Base-by-base conservation (phyloP, 2,888 invertebrate species). In the Auanema sp. region DNA sequence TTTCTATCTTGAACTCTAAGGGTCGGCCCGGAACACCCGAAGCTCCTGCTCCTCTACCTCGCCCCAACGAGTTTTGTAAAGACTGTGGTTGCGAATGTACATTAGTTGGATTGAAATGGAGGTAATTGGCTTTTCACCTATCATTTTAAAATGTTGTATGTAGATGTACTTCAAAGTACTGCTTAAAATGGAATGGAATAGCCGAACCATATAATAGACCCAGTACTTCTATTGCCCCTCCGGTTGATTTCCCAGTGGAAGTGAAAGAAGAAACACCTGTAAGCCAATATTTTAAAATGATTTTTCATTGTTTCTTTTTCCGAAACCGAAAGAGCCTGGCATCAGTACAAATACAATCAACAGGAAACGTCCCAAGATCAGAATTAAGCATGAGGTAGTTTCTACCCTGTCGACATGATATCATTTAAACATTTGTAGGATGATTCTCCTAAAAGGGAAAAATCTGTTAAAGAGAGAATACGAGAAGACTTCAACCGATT, bases 71-170 rank as follows among this genome's bases (percentile, higher is more conserved):
- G 47, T 74, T 73, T 41, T 79, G 79, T 58, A 64, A 61, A 14
- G 61, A 58, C 11, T 79, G 79, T 54, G 76, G 76, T 3, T 73
- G 69, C 58, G 75, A 76, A 58, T 79, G 79, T 60, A 72, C 71
- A 23, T 23, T 63, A 10, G 44, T 60, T 10, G 62, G 66, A 41
- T 64, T 65, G 10, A 24, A 25, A 24, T 70, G 68, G 69, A 67
- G 56, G 57, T 71, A 51, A 10, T 49, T 59, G 14, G 3, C 12
- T 55, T 12, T 41, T 62, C 51, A 11, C 23, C 4, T 33, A 33
- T 21, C 8, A 47, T 47, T 16, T 16, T 8, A 47, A 47, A 47
- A 21, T 47, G 47, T 3, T 21, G 3, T 47, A 6, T 47, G 47
- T 47, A 66, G 66, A 60, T 66, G 66, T 50, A 53, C 57, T n/a